Evolutionary conservation across 1,140 invertebrate genomes (phyloP), one percentile per base, ranked within the genome.

Genomic region (Tetramorium alpestre): DNA sequence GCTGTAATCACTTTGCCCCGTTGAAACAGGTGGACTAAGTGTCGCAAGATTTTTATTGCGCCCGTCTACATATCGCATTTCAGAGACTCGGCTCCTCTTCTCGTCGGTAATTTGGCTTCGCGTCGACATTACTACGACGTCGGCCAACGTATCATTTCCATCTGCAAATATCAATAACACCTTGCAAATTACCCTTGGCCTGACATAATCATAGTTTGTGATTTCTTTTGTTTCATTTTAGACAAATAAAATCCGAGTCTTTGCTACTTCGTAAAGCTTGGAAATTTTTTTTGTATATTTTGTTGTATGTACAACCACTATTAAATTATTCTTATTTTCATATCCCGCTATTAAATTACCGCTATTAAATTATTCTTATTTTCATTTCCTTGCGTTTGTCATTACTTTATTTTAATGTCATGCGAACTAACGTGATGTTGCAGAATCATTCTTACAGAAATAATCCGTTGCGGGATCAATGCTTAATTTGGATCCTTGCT

Each of bases 11-110:
- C 41, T 73, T 47, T 44, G 54, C 47, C 25, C 8, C 11, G 41
- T 60, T 60, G 69, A 41, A 49, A 41, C 22, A 58, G 25, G n/a
- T 22, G 25, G 25, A 47, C 38, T n/a, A 47, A 56, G 18, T 67
- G 77, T 80, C 13, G 47, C 62, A 80, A 69, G 22, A 81, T 70
- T 81, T 69, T 54, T 25, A 77, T 62, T 47, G 56, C 33, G 22
- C 38, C 16, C 11, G 4, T 38, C 16, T 33, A 47, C 38, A 51
- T 44, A 44, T 72, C 22, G 78, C 18, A 8, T 72, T 38, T 47
- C 22, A 41, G 8, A 47, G 38, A 33, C 13, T 54, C 51, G 51
- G 7, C 25, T 60, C 7, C 3, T 47, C 22, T 47, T 3, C 54
- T 72, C 51, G 16, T 16, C 10, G 25, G 13, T 33, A 82, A 47